These are phyloP conservation scores for Lagodon rhomboides DNA, from an alignment of 2,797 vertebrate genomes.

Conservation along the genomic window DNA sequence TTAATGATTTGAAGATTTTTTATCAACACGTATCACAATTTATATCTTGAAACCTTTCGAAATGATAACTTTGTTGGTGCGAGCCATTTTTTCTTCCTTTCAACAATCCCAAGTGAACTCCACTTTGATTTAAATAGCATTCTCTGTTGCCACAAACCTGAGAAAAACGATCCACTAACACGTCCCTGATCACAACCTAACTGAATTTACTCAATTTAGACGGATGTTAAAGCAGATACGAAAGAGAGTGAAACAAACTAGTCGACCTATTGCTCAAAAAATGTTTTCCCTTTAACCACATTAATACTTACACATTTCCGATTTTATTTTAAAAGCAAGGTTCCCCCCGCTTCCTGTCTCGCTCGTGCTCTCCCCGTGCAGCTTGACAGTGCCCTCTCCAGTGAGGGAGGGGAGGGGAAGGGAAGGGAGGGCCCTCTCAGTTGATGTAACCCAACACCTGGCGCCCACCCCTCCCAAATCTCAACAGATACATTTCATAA, in stretches of 20 bases:
- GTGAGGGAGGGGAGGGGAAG: constrained; percentile 76
- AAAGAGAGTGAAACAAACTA: too few relatives aligned
- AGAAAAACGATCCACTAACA: not conserved
- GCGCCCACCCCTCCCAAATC: constrained; percentile 82
- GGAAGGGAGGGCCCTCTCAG: constrained; percentile 86
- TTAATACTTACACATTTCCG: too few relatives aligned
- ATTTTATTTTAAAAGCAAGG: constrained; percentile 64
- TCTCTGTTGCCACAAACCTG: not conserved
- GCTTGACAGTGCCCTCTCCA: constrained; percentile 45
- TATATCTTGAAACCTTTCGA: not conserved
- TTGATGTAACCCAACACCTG: constrained; percentile 84
- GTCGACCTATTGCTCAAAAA: too few relatives aligned
- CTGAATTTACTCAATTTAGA: not conserved
- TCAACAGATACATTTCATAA: constrained; percentile 83
- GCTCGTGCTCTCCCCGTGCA: not conserved
- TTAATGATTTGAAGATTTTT: too few relatives aligned
- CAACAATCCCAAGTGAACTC: not conserved
- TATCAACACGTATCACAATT: not conserved
- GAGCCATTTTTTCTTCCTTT: too few relatives aligned
- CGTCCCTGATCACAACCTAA: not conserved
- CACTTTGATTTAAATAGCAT: not conserved
- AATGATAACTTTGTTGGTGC: not conserved
- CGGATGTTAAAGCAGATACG: not conserved
- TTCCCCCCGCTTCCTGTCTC: not conserved
- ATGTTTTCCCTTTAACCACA: too few relatives aligned